A percentile compares a stretch with the other conserved stretches of the same genome.
Conservation (phyloP, 92 coral and sea anemone genomes). For the Bergia sp. region DNA sequence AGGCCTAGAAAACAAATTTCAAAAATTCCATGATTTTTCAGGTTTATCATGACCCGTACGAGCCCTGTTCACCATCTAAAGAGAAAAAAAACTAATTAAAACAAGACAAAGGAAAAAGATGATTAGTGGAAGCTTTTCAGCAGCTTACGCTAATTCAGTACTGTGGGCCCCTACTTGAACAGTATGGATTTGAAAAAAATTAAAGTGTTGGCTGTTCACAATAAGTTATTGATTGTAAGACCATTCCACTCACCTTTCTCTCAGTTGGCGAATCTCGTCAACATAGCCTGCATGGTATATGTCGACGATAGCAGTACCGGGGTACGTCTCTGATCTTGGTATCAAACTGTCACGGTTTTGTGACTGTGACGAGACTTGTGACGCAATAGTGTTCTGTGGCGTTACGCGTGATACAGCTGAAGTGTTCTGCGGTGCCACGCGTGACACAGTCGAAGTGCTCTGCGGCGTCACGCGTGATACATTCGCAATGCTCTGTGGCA, state of each 20-base stretch:
- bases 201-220: no score
- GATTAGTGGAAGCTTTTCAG: no score
- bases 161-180: no score
- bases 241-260: background rate
- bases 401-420: background rate
- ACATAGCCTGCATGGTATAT: slow-evolving; percentile 76
- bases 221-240: background rate
- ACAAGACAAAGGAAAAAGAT: no score
- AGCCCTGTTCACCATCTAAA: no score
- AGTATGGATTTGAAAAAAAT: no score
- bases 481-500: background rate
- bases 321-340: slow-evolving; percentile 44
- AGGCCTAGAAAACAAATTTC: no score
- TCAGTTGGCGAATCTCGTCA: slow-evolving; percentile 28
- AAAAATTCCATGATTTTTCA: no score
- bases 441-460: background rate
- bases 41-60: no score
- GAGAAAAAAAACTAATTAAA: no score
- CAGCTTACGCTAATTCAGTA: no score
- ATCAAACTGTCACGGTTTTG: background rate
- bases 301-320: slow-evolving; percentile 71
- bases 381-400: background rate
- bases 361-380: background rate
- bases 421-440: background rate
- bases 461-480: background rate